phyloP scores from a whole-genome alignment of 2,113 vertebrate species.

The Pelusios castaneus region DNA sequence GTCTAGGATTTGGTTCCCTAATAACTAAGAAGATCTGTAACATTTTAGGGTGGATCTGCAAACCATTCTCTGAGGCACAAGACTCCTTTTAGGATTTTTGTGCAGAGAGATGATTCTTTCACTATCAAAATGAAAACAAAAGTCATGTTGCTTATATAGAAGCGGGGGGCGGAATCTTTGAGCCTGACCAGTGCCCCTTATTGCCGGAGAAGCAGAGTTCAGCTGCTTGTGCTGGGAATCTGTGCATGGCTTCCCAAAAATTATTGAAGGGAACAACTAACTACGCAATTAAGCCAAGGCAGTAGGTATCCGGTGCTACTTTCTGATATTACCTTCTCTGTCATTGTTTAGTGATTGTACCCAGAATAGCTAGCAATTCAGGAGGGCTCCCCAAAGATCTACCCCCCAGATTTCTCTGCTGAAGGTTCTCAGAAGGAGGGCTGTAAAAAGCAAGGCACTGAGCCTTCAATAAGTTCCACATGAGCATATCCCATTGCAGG shows the following conservation, averaged over 20 bases:
- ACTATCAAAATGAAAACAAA: neutral
- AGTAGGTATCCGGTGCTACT: accelerated
- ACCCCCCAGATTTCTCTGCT: neutral
- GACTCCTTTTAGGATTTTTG: neutral
- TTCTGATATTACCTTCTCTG: neutral
- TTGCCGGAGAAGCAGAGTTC: neutral
- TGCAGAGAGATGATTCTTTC: neutral
- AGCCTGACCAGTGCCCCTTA: neutral
- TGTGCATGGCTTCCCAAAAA: neutral
- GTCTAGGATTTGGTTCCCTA: accelerated
- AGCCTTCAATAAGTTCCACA: neutral
- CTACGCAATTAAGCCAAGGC: neutral
- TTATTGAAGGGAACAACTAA: neutral
- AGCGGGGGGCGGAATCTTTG: neutral
- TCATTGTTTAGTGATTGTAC: neutral
- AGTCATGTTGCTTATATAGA: neutral
- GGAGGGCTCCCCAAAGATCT: neutral
- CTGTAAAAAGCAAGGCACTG: neutral
- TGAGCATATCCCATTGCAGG: neutral
- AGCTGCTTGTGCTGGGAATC: accelerated
- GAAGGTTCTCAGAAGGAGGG: neutral
- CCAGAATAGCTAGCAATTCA: neutral
- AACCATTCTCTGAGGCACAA: no score
- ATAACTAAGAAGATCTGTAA: no score
- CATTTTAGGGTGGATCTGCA: accelerated